Conservation (phyloP, 2,888 invertebrate genomes). For the Drosophila acutilabella region DNA sequence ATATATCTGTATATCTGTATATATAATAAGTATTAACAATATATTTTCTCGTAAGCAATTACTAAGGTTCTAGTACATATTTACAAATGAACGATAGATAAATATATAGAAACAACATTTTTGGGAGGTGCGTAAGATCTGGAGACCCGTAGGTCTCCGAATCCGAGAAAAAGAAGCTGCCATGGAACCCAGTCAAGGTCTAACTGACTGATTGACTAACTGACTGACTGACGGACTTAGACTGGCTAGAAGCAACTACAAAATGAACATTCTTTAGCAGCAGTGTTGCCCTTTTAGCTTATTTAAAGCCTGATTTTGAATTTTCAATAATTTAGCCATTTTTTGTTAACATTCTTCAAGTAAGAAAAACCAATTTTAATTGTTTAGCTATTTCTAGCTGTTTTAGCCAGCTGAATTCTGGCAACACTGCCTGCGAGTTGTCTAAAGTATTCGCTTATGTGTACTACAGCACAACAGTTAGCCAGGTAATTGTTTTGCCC, state of each 20-base stretch:
- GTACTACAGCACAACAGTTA: too few species aligned
- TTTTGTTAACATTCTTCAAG: too few species aligned
- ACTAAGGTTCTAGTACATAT: slow-evolving; percentile 67
- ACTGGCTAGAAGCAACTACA: slow-evolving; percentile 61
- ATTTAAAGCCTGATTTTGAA: too few species aligned
- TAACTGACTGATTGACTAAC: slow-evolving; percentile 21
- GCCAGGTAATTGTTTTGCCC: too few species aligned
- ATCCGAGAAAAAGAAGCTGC: slow-evolving; percentile 15
- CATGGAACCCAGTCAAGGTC: slow-evolving; percentile 26
- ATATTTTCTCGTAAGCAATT: slow-evolving; percentile 62
- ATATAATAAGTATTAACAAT: slow-evolving; percentile 73
- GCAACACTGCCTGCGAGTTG: not conserved
- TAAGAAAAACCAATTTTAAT: too few species aligned
- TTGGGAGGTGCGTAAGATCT: slow-evolving; percentile 27
- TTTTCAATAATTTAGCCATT: too few species aligned
- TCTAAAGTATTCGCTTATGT: not conserved
- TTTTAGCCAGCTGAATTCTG: not conserved
- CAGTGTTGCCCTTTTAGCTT: not conserved
- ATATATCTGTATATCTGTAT: slow-evolving; percentile 37
- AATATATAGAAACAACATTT: slow-evolving; percentile 64
- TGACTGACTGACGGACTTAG: slow-evolving; percentile 18
- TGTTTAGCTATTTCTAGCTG: too few species aligned
- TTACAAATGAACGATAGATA: slow-evolving; percentile 71
- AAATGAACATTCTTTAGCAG: slow-evolving; percentile 48
- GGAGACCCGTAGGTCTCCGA: slow-evolving; percentile 17